Evolutionary conservation across 2,888 invertebrate genomes (phyloP), one percentile per base, ranked within the genome.

Genomic region (Tenthredo mesomela): DNA sequence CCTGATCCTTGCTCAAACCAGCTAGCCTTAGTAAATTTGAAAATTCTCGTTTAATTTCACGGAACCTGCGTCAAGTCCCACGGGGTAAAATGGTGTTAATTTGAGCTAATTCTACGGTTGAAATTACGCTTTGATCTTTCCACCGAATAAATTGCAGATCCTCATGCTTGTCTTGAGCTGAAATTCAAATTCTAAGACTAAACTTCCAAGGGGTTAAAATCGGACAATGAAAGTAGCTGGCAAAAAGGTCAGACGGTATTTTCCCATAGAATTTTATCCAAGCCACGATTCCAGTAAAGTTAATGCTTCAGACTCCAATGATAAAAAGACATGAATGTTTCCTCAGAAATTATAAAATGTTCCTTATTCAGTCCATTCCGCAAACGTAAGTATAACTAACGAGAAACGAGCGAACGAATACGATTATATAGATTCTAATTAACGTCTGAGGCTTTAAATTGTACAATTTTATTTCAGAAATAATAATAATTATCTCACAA

Each of bases 91-190:
- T 80, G 61, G 80, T 58, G 61, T 80, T 61, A 58, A 80, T 80
- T 80, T 61, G 58, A 21, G 21, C 40, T 80, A 58, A 61, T 80
- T 80, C 40, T 61, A 80, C 58, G 61, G 61, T 25, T 80, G 18
- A 61, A 25, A 80, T 80, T 61, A 58, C 80, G 10, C 80, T 80
- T 80, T 58, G 58, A 80, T 80, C 80, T 80, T 40, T 80, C 40
- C n/a, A 80, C 80, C 80, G 58, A 80, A 33, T 80, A 80, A 80
- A 80, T 80, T 80, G 37, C 40, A 25, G 40, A 40, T 61, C 61
- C 58, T 61, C 71, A 37, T 40, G 47, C 77, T n/a, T 54, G 29
- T 54, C 50, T 29, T 77, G 3, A 54, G 4, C 77, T 50, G 50
- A 54, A 50, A 77, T 43, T 77, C 77, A n/a, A 77, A 77, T 77